Base-by-base conservation (phyloP, 2,888 invertebrate genomes). In the Scaptomyza flava region DNA sequence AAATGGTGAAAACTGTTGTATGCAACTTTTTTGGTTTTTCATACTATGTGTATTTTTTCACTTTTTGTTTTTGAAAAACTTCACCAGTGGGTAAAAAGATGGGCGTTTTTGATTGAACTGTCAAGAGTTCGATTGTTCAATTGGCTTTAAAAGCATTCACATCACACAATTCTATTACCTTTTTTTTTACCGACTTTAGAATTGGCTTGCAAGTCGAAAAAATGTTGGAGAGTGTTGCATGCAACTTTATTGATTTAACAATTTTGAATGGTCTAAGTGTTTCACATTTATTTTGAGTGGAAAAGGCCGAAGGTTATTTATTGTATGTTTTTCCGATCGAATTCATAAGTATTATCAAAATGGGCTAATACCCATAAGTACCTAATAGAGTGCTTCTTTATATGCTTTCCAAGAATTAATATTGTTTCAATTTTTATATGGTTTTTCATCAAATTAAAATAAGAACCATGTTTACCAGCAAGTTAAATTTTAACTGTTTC, bases 1-100 rank as follows among this genome's bases (percentile, higher is more conserved):
- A 14, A 30, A 30, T 47, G 46, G 46, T 47, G 46, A 47, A 30
- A 47, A 30, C 11, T 27, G 23, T 45, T n/a, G 23, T 11, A 47
- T 14, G 30, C 30, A 47, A 30, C 14, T 14, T 47, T 14, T 11
- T 47, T 47, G 30, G 46, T 47, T 27, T 30, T 47, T 47, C 46
- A 33, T 33, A 9, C 33, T 33, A 27, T 14, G 9, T 33, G 33
- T 33, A 11, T 33, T 9, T 30, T 46, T 30, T 30, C 3, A 9
- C 8, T 14, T 43, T 23, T 20, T 14, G n/a, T 30, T 46, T n/a
- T 45, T 9, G 0, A 5, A n/a, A 30, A 30, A 2, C 30, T 11
- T 2, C 14, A 33, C 33, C 11, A 11, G 33, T 33, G 9, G 11
- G 11, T 11, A 11, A 33, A 33, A 11, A 33, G 1, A 33, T 33